phyloP scores from a whole-genome alignment of 2,113 vertebrate genomes.

The Naja naja region DNA sequence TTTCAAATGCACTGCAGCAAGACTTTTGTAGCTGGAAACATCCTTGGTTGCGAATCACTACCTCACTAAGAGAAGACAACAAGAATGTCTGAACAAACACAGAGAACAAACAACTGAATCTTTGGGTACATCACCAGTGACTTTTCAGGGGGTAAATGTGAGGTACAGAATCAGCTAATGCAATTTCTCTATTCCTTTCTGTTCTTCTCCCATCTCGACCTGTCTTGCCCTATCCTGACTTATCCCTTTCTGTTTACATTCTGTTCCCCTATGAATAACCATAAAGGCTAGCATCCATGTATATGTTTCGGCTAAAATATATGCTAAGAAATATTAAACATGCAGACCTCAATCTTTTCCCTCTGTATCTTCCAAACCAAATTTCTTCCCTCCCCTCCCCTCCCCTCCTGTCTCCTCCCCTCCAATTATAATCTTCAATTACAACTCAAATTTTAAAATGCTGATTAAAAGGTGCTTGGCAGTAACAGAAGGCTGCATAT shows the following conservation, averaged over 20 bases:
- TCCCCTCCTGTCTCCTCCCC: too few species aligned
- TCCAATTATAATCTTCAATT: neutral
- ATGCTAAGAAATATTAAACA: neutral
- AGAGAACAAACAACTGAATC: neutral
- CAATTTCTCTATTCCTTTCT: neutral
- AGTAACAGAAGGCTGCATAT: neutral
- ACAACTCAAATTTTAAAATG: neutral
- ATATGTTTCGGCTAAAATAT: too few species aligned
- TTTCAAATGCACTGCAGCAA: neutral
- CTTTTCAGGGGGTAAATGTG: neutral
- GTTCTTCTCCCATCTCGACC: neutral
- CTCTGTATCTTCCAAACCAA: neutral
- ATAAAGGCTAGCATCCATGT: neutral
- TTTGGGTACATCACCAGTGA: neutral
- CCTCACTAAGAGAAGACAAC: neutral
- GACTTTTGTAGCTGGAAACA: neutral
- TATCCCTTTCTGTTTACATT: neutral
- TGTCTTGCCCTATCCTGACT: neutral
- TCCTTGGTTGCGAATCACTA: constrained; percentile 1
- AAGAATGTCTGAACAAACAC: constrained; percentile 9
- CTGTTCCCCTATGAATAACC: neutral
- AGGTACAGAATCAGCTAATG: neutral
- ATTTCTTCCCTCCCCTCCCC: neutral
- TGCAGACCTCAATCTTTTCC: neutral
- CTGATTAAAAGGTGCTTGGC: neutral